phyloP scores from a whole-genome alignment of 2,888 invertebrate species.

The Epistrophe eligans region DNA sequence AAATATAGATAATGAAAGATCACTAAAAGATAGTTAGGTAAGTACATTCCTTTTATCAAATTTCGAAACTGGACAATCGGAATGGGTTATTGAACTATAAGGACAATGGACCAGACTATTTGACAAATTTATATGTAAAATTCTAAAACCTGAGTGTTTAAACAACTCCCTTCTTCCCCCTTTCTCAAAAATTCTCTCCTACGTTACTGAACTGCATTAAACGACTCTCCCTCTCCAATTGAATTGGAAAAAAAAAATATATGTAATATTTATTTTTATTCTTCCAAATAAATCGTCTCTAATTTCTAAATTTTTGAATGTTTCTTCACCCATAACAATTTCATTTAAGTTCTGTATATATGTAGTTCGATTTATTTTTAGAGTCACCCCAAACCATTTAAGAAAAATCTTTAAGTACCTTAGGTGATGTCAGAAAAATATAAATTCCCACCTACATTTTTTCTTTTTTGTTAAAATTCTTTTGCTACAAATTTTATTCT shows the following conservation, averaged over 20 bases:
- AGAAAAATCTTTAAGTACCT: not conserved
- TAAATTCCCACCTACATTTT: not conserved
- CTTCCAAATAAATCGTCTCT: conserved; percentile 23
- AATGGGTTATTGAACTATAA: no score
- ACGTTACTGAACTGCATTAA: not conserved
- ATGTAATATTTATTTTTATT: not conserved
- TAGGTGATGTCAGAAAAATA: not conserved
- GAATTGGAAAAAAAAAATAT: not conserved
- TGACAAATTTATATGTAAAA: no score
- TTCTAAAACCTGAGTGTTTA: no score
- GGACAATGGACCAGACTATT: no score
- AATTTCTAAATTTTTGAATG: not conserved
- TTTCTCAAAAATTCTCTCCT: no score
- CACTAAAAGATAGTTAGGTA: no score
- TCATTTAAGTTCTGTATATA: not conserved
- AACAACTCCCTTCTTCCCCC: no score
- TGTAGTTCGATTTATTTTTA: conserved; percentile 31
- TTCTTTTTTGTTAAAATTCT: not conserved
- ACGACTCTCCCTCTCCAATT: not conserved
- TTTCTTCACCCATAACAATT: conserved; percentile 21
- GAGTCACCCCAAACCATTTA: not conserved
- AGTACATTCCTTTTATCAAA: no score
- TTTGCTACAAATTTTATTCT: not conserved
- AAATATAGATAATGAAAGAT: no score
- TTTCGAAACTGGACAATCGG: no score